Evolutionary conservation across 2,797 vertebrate genomes (phyloP).

Genomic region (Eremophila alpestris): DNA sequence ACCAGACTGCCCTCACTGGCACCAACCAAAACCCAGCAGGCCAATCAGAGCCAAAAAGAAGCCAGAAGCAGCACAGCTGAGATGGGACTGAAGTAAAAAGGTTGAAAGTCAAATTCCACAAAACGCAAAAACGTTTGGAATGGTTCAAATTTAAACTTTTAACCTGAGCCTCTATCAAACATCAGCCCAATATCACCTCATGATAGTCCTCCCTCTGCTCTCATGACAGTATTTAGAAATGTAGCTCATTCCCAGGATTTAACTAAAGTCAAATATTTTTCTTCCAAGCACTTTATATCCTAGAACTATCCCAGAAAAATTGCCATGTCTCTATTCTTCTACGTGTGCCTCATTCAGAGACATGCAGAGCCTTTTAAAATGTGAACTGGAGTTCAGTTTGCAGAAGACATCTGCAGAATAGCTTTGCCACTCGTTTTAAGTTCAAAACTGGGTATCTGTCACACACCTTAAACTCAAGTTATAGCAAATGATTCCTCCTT

Average conservation of each 20-base stretch:
- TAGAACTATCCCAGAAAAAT: background rate
- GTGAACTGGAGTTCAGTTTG: background rate
- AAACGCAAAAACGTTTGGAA: background rate
- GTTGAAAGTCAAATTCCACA: background rate
- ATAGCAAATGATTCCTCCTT: background rate
- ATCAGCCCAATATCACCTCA: background rate
- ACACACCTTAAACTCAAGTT: background rate
- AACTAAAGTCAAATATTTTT: constrained; percentile 1
- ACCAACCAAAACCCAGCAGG: background rate
- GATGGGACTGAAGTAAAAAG: background rate
- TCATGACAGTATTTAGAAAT: background rate
- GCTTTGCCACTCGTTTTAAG: background rate
- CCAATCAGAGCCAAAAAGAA: background rate
- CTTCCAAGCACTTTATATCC: background rate
- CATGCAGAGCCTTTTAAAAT: background rate
- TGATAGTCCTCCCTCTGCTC: background rate
- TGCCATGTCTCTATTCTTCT: background rate
- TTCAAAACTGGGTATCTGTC: background rate
- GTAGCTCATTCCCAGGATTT: background rate
- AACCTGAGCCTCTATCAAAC: background rate
- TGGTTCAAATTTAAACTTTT: constrained; percentile 17
- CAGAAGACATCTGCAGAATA: constrained; percentile 17
- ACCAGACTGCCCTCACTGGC: background rate
- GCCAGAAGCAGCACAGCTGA: background rate
- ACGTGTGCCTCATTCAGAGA: background rate